Evolutionary conservation across 2,888 invertebrate species (phyloP), one percentile per base, ranked within the genome.

Genomic region (Chrysopilus asiliformis): DNA sequence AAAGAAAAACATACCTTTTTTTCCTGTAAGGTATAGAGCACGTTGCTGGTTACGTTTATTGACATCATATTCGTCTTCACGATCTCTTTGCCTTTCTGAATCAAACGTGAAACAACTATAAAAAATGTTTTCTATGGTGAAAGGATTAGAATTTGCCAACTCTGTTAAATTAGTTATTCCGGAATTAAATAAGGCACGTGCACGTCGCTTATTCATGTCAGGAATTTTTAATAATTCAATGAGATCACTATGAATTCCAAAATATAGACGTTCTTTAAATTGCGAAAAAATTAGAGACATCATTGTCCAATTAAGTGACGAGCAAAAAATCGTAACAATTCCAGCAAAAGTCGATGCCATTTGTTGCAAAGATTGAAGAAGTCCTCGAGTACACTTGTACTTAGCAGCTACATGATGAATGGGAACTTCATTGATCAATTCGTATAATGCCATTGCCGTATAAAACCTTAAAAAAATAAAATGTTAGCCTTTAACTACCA

Each of bases 271-370:
- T 51, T 84, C 81, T 66, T 95, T 91, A 60, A 98, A 95, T 62
- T 94, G 89, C 1, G 82, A 76, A 27, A 98, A 72, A 26, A 98
- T 68, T 45, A 90, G 67, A 58, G 93, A 85, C 52, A 98, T 70
- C 55, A 82, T 86, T 45, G 74, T 74, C 95, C 97, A 98, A 16
- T 93, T 89, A 9, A 98, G 66, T 36, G 90, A 80, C 43, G 74
- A 76, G 60, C 94, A 91, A 65, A 98, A 97, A n/a, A 86, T 78
- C 3, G 93, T 90, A 2, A 97, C 86, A 84, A 95, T 95, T 38
- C 93, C 94, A 37, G 95, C 93, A 71, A 94, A 95, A 22, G 91
- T 90, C 22, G 95, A 81, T 2, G 95, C 83, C 38, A 85, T 80
- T 60, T 94, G 93, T 61, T 98, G 97, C 18, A 98, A 68, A 39